A percentile compares a stretch with the other conserved stretches of the same genome.
phyloP scores from a whole-genome alignment of 2,888 invertebrate genomes.

The Lochmaea capreae region DNA sequence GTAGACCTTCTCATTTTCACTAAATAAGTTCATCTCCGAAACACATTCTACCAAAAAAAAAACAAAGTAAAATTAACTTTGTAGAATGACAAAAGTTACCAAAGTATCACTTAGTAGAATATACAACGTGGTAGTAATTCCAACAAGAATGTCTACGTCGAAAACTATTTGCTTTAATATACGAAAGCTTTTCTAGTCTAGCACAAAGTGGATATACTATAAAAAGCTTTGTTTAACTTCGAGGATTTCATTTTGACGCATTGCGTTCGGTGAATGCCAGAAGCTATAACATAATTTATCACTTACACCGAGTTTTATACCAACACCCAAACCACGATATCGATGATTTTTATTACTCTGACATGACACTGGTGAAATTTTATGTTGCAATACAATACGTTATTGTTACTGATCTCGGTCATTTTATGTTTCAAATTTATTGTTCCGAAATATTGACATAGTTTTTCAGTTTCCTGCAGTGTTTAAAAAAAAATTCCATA shows the following conservation, averaged over 20 bases:
- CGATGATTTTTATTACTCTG: conserved; percentile 40
- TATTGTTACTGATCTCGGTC: conserved; percentile 6
- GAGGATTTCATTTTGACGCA: conserved; percentile 34
- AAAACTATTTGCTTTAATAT: conserved; percentile 28
- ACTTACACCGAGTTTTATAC: conserved; percentile 36
- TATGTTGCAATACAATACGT: conserved; percentile 13
- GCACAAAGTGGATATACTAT: conserved; percentile 27
- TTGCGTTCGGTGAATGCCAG: conserved; percentile 33
- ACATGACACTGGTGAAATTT: conserved; percentile 40
- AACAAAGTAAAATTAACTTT: neutral
- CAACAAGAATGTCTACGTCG: conserved; percentile 17
- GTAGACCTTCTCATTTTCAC: no score
- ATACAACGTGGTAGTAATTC: conserved; percentile 24
- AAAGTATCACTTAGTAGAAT: conserved; percentile 30
- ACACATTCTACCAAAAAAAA: neutral
- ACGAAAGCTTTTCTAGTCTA: conserved; percentile 15
- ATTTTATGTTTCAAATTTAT: neutral
- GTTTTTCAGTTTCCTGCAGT: neutral
- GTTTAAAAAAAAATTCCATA: no score
- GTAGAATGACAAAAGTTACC: conserved; percentile 7
- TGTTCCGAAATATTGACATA: neutral
- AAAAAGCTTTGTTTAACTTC: conserved; percentile 37
- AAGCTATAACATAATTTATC: conserved; percentile 42
- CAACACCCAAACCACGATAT: conserved; percentile 26
- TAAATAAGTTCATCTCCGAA: neutral